phyloP scores from a whole-genome alignment of 2,888 invertebrate species.

The Tridacna gigas region DNA sequence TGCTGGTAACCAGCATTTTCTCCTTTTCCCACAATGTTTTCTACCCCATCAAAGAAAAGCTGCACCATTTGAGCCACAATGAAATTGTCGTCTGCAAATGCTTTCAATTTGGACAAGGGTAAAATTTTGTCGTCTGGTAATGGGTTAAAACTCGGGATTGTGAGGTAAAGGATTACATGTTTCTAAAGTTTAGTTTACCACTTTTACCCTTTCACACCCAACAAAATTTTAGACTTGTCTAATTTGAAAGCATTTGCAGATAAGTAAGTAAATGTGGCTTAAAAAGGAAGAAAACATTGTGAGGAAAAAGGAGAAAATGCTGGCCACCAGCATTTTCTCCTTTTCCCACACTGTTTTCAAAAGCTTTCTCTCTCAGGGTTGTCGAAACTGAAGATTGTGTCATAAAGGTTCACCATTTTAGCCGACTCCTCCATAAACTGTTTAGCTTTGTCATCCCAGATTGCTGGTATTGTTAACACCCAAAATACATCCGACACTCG shows the following conservation, averaged over 20 bases:
- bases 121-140: too few relatives aligned
- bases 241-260: too few relatives aligned
- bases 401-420: slow-evolving; percentile 19
- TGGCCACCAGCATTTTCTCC: not conserved
- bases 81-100: too few relatives aligned
- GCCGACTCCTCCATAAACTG: slow-evolving; percentile 39
- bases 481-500: slow-evolving; percentile 44
- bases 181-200: too few relatives aligned
- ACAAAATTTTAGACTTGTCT: too few relatives aligned
- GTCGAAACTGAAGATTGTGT: not conserved
- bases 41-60: too few relatives aligned
- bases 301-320: not conserved
- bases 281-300: not conserved
- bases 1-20: not conserved
- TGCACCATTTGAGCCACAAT: too few relatives aligned
- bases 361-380: not conserved
- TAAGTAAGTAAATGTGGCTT: too few relatives aligned
- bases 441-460: slow-evolving; percentile 17
- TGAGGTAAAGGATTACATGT: too few relatives aligned
- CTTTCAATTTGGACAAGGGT: too few relatives aligned
- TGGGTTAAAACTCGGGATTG: too few relatives aligned
- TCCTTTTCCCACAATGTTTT: not conserved
- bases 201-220: too few relatives aligned
- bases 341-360: not conserved
- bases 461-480: slow-evolving; percentile 55